These are phyloP conservation scores for Eupithecia inturbata DNA, from an alignment of 2,888 invertebrate genomes.

Conservation along the genomic window DNA sequence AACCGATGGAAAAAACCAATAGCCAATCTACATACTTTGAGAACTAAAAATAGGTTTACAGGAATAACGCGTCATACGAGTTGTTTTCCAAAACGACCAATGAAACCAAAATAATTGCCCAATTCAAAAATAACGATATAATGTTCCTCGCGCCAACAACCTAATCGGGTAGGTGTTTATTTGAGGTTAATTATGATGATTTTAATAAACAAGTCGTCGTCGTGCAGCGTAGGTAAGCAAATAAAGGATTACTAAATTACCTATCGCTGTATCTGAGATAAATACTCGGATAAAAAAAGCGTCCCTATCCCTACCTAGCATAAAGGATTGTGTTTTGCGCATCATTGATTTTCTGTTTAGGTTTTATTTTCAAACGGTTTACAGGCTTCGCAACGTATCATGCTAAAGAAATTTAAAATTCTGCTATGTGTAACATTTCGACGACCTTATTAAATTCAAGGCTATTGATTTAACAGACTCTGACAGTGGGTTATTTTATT, in stretches of 20 bases:
- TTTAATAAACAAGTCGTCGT: not conserved
- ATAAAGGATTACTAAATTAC: not conserved
- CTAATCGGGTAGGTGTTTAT: conserved; percentile 43
- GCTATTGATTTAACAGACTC: not conserved
- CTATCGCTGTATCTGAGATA: not conserved
- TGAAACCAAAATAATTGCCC: conserved; percentile 18
- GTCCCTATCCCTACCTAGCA: not conserved
- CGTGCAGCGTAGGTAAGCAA: conserved; percentile 30
- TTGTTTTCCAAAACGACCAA: conserved; percentile 16
- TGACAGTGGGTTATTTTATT: not conserved
- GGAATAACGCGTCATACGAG: conserved; percentile 14
- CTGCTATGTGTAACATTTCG: not conserved
- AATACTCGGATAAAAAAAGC: not conserved
- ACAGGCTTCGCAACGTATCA: not conserved
- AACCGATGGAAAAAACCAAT: not conserved
- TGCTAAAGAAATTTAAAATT: not conserved
- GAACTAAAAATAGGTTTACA: conserved; percentile 9
- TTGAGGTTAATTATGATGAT: conserved; percentile 49
- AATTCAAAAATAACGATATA: conserved; percentile 20
- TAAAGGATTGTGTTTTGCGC: not conserved
- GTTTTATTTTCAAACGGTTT: not conserved
- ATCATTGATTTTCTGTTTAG: not conserved
- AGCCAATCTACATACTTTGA: not conserved
- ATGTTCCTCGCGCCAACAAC: conserved; percentile 49
- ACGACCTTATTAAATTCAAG: not conserved